Conservation (phyloP, 2,888 invertebrate genomes). For the Ormyrus thymus region DNA sequence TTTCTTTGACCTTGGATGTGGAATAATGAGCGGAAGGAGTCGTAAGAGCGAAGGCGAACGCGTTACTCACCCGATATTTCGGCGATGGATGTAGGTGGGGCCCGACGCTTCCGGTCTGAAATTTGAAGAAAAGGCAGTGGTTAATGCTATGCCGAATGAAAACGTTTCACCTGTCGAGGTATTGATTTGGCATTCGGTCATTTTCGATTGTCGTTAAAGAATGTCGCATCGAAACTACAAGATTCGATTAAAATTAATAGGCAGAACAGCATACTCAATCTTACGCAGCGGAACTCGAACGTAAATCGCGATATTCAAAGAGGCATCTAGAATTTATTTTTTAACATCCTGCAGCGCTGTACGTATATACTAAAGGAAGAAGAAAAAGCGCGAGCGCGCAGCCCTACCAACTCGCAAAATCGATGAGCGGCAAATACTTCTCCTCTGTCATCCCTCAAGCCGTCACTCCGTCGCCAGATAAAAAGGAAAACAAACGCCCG, state of each 20-base stretch:
- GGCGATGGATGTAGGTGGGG: background rate
- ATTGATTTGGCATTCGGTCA: too few species aligned
- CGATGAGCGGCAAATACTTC: slow-evolving; percentile 13
- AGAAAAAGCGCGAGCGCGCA: background rate
- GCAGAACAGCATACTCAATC: too few species aligned
- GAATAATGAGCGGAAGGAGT: slow-evolving; percentile 36
- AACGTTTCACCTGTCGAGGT: too few species aligned
- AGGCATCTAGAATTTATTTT: too few species aligned
- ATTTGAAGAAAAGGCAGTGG: background rate
- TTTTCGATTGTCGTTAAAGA: too few species aligned
- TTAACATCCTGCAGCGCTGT: background rate
- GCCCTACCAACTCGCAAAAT: background rate
- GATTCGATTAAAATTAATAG: too few species aligned
- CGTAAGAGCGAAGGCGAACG: background rate
- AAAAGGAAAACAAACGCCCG: slow-evolving; percentile 10
- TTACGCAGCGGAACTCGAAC: too few species aligned
- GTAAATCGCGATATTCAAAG: too few species aligned
- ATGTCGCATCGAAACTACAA: too few species aligned
- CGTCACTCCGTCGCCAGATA: background rate
- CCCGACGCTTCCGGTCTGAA: slow-evolving; percentile 29
- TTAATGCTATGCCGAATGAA: too few species aligned
- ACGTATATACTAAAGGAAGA: background rate
- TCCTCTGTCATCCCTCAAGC: background rate
- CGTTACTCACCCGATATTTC: slow-evolving; percentile 30
- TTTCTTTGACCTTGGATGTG: slow-evolving; percentile 52